A percentile compares a stretch with the other conserved stretches of the same genome.
phyloP scores from a whole-genome alignment of 2,888 invertebrate species.

The Acleris laterana region DNA sequence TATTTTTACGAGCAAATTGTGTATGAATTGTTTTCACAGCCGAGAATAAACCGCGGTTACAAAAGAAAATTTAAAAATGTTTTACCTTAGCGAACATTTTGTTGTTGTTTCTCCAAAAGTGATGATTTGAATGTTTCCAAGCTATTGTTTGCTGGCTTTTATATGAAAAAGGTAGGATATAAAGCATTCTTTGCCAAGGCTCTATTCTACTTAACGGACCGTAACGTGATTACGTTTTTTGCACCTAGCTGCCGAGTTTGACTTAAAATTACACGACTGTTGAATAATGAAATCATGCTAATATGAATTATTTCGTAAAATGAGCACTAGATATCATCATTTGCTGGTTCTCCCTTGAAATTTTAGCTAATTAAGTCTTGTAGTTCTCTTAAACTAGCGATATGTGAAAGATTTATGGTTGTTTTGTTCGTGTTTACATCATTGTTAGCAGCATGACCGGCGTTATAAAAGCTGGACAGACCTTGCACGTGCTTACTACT shows the following conservation, averaged over 20 bases:
- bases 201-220: conserved; percentile 65
- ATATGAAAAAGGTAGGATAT: conserved; percentile 64
- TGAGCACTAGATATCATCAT: conserved; percentile 25
- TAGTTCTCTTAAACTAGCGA: conserved; percentile 7
- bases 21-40: conserved; percentile 27
- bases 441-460: conserved; percentile 12
- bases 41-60: conserved; percentile 32
- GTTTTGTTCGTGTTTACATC: conserved; percentile 14
- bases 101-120: conserved; percentile 56
- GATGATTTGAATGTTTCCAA: conserved; percentile 59
- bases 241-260: conserved; percentile 25
- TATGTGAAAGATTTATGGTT: conserved; percentile 13
- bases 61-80: conserved; percentile 38
- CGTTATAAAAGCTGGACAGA: conserved; percentile 16
- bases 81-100: conserved; percentile 69
- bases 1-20: conserved; percentile 8
- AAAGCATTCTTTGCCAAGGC: conserved; percentile 60
- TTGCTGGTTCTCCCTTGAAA: conserved; percentile 18
- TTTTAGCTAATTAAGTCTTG: conserved; percentile 21
- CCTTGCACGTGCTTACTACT: conserved; percentile 28
- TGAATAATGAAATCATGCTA: conserved; percentile 27
- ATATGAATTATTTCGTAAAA: conserved; percentile 28
- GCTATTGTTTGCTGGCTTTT: conserved; percentile 63
- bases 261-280: conserved; percentile 29
- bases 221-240: conserved; percentile 60